Evolutionary conservation across 2,888 invertebrate species (phyloP).

Genomic region (Pristionchus maxplancki): DNA sequence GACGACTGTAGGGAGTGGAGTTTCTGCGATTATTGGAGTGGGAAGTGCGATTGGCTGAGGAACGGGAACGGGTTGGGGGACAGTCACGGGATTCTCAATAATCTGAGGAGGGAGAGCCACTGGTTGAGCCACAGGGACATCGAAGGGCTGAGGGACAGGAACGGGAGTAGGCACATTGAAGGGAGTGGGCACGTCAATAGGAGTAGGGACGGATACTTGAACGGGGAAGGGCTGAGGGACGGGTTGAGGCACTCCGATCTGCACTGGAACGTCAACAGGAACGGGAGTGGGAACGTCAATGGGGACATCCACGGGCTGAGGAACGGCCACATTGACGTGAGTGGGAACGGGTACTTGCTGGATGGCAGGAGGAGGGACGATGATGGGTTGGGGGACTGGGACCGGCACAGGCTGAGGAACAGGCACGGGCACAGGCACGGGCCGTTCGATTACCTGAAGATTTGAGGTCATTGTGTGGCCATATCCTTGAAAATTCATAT

Average conservation of each 20-base stretch:
- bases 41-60: constrained; percentile 39
- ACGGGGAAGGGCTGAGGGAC: constrained; percentile 33
- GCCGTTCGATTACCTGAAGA: constrained; percentile 41
- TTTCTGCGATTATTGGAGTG: not conserved
- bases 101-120: constrained; percentile 41
- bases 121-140: constrained; percentile 35
- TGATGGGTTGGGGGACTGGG: constrained; percentile 40
- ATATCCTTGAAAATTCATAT: not conserved
- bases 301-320: constrained; percentile 42
- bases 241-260: constrained; percentile 39
- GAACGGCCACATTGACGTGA: constrained; percentile 27
- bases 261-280: constrained; percentile 38
- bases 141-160: constrained; percentile 37
- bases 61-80: constrained; percentile 13
- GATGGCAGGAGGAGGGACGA: constrained; percentile 48
- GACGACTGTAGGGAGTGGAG: not conserved
- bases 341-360: constrained; percentile 35
- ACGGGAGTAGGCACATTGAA: constrained; percentile 1
- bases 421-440: constrained; percentile 24
- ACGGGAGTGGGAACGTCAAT: constrained; percentile 33
- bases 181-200: constrained; percentile 21
- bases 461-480: not conserved
- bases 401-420: constrained; percentile 38
- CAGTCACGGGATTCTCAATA: constrained; percentile 32
- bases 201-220: constrained; percentile 41